These are phyloP conservation scores for Leucosticte australis DNA, from an alignment of 2,113 vertebrate species.

Conservation along the genomic window DNA sequence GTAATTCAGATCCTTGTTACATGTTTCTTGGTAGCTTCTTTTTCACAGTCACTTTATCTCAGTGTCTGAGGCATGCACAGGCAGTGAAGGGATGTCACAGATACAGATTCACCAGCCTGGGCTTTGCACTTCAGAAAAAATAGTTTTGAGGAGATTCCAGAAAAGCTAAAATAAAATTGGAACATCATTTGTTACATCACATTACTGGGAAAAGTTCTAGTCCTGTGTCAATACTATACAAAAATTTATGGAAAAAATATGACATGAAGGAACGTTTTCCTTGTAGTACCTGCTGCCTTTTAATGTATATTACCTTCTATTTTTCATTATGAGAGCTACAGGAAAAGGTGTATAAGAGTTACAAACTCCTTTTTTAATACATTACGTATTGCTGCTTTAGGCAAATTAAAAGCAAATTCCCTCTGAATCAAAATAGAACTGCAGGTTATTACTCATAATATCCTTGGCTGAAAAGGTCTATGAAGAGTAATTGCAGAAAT, in stretches of 20 bases:
- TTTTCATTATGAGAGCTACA: background rate
- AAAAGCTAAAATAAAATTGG: background rate
- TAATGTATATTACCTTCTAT: background rate
- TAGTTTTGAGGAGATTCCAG: background rate
- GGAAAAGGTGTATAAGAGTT: background rate
- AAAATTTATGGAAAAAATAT: background rate
- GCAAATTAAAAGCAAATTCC: background rate
- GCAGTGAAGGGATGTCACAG: background rate
- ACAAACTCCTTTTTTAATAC: background rate
- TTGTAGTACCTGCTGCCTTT: background rate
- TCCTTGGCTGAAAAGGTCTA: background rate
- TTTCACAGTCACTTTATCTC: background rate
- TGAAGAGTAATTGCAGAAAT: background rate
- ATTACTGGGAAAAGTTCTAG: background rate
- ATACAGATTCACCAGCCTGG: background rate
- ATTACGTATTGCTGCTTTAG: background rate
- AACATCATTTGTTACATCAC: background rate
- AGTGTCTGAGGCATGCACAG: background rate
- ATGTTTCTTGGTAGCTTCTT: background rate
- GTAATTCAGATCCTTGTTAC: background rate
- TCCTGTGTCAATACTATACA: background rate
- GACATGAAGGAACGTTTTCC: background rate
- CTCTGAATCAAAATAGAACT: background rate
- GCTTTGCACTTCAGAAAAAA: background rate
- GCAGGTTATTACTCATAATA: background rate